Evolutionary conservation across 2,888 invertebrate genomes (phyloP), one percentile per base, ranked within the genome.

Genomic region (Rhabditoides inermis): DNA sequence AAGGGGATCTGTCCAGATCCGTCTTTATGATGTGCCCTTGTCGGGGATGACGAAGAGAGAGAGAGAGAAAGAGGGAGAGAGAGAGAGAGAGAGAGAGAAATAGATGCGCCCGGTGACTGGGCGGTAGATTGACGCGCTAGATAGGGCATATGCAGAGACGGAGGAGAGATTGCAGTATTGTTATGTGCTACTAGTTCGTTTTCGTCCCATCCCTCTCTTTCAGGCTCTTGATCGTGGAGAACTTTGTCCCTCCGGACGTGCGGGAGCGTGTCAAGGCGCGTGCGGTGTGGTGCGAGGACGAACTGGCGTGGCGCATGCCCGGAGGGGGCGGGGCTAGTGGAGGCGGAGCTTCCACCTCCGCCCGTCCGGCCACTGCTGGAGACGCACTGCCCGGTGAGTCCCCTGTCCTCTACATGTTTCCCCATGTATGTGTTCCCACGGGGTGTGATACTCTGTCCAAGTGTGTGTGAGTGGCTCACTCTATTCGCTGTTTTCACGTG

Each of bases 251-350:
- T 7, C 83, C 55, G 18, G 70, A 71, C 44, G 64, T 76, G 2
- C 51, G 64, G 15, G 68, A 74, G 27, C 56, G 65, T 58, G 81
- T 89, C 3, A 81, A 86, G 57, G 84, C 84, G 42, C 81, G 87
- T 63, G 84, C 87, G 15, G 81, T 83, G 48, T 88, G 85, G 77
- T 87, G 89, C 75, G 89, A 89, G 61, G 84, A 85, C 56, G 88
- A 88, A 4, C 44, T 40, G 30, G 30, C 26, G 20, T 67, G 67
- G 67, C 53, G 45, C 18, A 28, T 61, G n/a, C n/a, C n/a, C n/a
- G n/a, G n/a, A n/a, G n/a, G n/a, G 18, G 53, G 44, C 32, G 49
- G 49, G 26, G 28, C 44, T 41, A 37, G 48, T n/a, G 12, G 48
- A 10, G 53, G 53, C 49, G 42, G 20, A 10, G 10, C 40, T 7